A percentile compares a stretch with the other conserved stretches of the same genome.
Conservation (phyloP, 2,797 vertebrate species). For the Pantherophis vulpinus region DNA sequence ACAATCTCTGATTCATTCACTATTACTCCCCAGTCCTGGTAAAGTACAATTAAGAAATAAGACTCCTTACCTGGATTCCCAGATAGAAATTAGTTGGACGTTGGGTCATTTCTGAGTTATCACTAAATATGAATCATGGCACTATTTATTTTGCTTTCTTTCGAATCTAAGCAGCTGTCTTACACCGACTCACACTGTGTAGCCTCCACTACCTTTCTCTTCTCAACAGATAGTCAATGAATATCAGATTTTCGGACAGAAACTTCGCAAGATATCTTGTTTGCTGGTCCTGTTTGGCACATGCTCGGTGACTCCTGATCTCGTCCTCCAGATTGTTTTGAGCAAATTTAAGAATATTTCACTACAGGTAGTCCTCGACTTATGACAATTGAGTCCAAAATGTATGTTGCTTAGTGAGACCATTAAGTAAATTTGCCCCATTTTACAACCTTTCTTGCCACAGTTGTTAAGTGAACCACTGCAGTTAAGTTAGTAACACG, state of each 20-base stretch:
- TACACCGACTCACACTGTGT: neutral
- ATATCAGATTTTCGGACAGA: neutral
- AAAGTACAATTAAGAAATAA: neutral
- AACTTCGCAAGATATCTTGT: neutral
- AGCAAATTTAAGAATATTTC: neutral
- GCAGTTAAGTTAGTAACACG: too few relatives aligned
- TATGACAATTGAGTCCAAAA: too few relatives aligned
- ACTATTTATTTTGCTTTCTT: neutral
- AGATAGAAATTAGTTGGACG: neutral
- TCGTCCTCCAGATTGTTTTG: neutral
- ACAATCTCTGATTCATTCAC: neutral
- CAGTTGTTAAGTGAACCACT: too few relatives aligned
- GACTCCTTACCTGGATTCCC: neutral
- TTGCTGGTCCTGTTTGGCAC: neutral
- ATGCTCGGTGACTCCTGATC: neutral
- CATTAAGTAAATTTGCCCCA: too few relatives aligned
- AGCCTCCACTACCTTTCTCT: neutral
- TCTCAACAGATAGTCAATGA: neutral
- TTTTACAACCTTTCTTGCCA: too few relatives aligned
- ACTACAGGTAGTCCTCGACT: neutral
- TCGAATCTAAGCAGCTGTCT: neutral
- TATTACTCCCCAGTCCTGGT: neutral
- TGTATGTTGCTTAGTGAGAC: too few relatives aligned
- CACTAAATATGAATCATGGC: neutral
- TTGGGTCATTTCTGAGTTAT: neutral